Evolutionary conservation across 2,888 invertebrate genomes (phyloP).

Genomic region (Steromphala cineraria): DNA sequence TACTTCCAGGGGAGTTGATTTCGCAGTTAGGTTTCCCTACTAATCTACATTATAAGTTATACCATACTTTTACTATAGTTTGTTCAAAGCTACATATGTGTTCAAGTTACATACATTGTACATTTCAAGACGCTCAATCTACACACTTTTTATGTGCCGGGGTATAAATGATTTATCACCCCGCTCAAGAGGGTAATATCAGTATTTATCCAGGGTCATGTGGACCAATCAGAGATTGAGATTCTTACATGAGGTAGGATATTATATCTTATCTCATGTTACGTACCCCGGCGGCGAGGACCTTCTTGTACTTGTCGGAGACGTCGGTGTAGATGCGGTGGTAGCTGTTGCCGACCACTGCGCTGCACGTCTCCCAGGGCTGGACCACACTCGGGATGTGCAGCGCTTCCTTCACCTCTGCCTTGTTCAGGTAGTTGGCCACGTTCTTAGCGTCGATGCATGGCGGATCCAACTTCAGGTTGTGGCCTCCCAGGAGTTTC

Average conservation of each 20-base stretch:
- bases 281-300: slow-evolving; percentile 54
- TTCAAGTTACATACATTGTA: too few relatives aligned
- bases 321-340: slow-evolving; percentile 57
- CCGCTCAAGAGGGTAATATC: too few relatives aligned
- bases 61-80: too few relatives aligned
- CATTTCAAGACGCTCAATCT: too few relatives aligned
- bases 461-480: slow-evolving; percentile 56
- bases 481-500: background rate
- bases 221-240: too few relatives aligned
- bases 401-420: slow-evolving; percentile 66
- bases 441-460: slow-evolving; percentile 61
- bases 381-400: slow-evolving; percentile 67
- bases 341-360: slow-evolving; percentile 37
- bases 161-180: too few relatives aligned
- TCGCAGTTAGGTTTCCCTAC: too few relatives aligned
- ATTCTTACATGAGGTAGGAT: background rate
- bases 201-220: too few relatives aligned
- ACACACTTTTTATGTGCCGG: too few relatives aligned
- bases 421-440: slow-evolving; percentile 79
- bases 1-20: too few relatives aligned
- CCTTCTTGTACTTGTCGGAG: slow-evolving; percentile 60
- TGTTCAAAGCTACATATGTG: too few relatives aligned
- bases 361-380: slow-evolving; percentile 69
- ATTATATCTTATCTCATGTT: background rate
- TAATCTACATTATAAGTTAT: too few relatives aligned